Evolutionary conservation across 2,888 invertebrate genomes (phyloP), one percentile per base, ranked within the genome.

Genomic region (Aleiodes leptofemur): DNA sequence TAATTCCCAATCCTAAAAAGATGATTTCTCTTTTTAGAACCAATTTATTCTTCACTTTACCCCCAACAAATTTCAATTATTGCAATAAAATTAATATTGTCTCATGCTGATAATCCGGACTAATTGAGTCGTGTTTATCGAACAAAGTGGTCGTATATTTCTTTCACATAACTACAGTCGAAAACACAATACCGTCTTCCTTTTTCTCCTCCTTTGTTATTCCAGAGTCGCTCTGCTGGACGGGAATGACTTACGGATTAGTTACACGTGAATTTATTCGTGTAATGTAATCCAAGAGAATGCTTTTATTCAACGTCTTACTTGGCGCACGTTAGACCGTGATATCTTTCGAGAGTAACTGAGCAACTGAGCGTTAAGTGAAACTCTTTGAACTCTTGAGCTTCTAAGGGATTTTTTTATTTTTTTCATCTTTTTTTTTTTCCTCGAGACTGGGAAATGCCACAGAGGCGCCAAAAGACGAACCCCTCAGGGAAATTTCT

Each of bases 81-180:
- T n/a, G n/a, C n/a, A n/a, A n/a, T n/a, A 23, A 50, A 16, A 48
- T 64, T 66, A 50, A 68, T 29, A 23, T 23, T 66, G 23, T 1
- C 23, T 23, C 23, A 50, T 61, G 14, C 38, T 84, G 82, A 85
- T 85, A 82, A 83, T 81, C 82, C 77, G 79, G 80, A 83, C 84
- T 87, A 86, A 87, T 87, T 86, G 83, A 82, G 80, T 80, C 81
- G 76, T 87, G 85, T 87, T 86, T 86, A 87, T 84, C 82, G 81
- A 86, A 77, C 84, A 82, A 82, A 87, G 85, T 87, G 85, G 85
- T 82, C 77, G 82, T 78, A n/a, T 29, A 11, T 29, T 66, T 50
- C 29, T 51, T 11, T 23, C 23, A 23, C 31, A 29, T 50, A 51
- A 23, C 51, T 50, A 50, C n/a, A 29, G 29, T 31, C n/a, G n/a